Evolutionary conservation across 2,797 vertebrate genomes (phyloP).

Genomic region (Coilia nasus): DNA sequence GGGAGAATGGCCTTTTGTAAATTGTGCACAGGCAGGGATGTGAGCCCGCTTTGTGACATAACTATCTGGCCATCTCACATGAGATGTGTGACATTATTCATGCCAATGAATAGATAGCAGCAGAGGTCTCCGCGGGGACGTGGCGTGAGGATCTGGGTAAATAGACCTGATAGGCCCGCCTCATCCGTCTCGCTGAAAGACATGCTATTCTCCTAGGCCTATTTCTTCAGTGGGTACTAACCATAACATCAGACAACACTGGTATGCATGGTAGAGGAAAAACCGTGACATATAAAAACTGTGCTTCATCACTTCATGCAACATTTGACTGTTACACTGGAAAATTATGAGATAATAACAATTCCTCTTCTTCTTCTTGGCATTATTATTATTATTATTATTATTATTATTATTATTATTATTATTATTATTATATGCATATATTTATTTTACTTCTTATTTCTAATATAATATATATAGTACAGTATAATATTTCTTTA

Average conservation of each 20-base stretch:
- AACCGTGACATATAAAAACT: neutral
- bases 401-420: neutral
- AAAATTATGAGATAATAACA: no score
- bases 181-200: neutral
- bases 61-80: conserved; percentile 72
- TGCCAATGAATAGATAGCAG: conserved; percentile 52
- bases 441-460: no score
- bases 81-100: conserved; percentile 72
- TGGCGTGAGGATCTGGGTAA: neutral
- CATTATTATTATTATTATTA: neutral
- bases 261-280: neutral
- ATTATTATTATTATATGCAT: neutral
- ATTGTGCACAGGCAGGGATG: conserved; percentile 64
- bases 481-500: no score
- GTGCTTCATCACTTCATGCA: neutral
- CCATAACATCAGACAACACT: neutral
- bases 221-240: neutral
- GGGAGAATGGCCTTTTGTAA: conserved; percentile 65
- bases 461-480: no score
- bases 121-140: neutral
- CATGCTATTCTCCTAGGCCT: neutral
- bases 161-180: conserved; percentile 1
- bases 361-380: no score
- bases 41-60: conserved; percentile 64
- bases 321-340: neutral